Base-by-base conservation (phyloP, 1,140 invertebrate genomes). In the Polypedilum pembai region DNA sequence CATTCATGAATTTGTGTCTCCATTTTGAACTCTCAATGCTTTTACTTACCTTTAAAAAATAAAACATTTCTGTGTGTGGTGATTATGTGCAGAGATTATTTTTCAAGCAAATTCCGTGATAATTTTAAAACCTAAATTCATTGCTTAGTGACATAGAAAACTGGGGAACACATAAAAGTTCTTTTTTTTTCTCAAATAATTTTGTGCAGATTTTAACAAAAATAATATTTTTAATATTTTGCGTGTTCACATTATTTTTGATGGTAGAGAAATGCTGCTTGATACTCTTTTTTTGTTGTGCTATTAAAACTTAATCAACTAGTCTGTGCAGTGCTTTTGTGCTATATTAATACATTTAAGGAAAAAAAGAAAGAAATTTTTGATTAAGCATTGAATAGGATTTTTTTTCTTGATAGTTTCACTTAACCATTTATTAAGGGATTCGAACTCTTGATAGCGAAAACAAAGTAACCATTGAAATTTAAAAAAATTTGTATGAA, bases 121-220 rank as follows among this genome's bases (percentile, higher is more conserved):
- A 20, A 18, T 56, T 12, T 56, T 69, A 69, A 8, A 69, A 69
- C 20, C 65, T 69, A 69, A 69, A 69, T 69, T n/a, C 65, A 69
- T 69, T 69, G 65, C 65, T 69, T 69, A 20, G 65, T 21, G 65
- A 69, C 65, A 69, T 17, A 56, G n/a, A 56, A 69, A 69, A 69
- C 65, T 5, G 2, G 24, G 24, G 65, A 69, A 69, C 65, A 69
- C 65, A 20, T 69, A 5, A 20, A 69, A 69, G 45, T 56, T 56
- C 45, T 56, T 56, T 45, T 45, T 41, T 45, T 45, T 45, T 45
- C 15, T 45, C 41, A 45, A 45, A 56, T n/a, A 15, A 12, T 56
- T 56, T n/a, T 33, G 24, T 33, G 24, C 24, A 5, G 24, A 33
- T 33, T n/a, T 3, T 33, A 33, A 33, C 24, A 33, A 33, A 33